Evolutionary conservation across 2,113 vertebrate species (phyloP), one percentile per base, ranked within the genome.

Genomic region (Eptesicus fuscus): DNA sequence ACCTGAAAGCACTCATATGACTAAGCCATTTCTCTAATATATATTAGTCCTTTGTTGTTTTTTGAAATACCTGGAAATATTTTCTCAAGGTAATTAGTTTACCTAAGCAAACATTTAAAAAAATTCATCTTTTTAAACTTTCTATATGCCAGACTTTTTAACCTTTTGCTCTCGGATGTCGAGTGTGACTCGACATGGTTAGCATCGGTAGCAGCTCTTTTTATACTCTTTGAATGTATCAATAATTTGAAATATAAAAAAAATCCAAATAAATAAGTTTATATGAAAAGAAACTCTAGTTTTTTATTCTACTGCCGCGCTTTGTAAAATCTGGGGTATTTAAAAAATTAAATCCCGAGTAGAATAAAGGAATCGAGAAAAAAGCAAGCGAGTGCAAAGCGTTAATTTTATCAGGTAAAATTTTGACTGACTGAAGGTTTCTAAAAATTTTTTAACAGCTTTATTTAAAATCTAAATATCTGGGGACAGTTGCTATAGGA

Each of bases 381-480:
- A n/a, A n/a, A n/a, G n/a, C n/a, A n/a, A n/a, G n/a, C n/a, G n/a
- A n/a, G n/a, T n/a, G n/a, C n/a, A n/a, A n/a, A n/a, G n/a, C n/a
- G n/a, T n/a, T n/a, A 56, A 86, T 86, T 83, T 77, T 93, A 42
- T 79, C 32, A 53, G 63, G 65, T 49, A 84, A 92, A 63, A 49
- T 73, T 49, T 69, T 79, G 23, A 47, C 37, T 59, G 76, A 83
- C 20, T 40, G 17, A 84, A 83, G 5, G 4, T 59, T 80, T 91
- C 71, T 37, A 20, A 84, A 69, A 40, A 12, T 4, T 47, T 85
- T 96, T 71, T 23, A 80, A 42, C 40, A 83, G 28, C 32, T 70
- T 94, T 91, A 73, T 77, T 61, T 77, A 53, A 93, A 89, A 80
- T 70, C 18, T 79, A 80, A 83, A 91, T 90, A 49, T 83, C 25